Base-by-base conservation (phyloP, 2,888 invertebrate species). In the Rugalucina vietnamica region DNA sequence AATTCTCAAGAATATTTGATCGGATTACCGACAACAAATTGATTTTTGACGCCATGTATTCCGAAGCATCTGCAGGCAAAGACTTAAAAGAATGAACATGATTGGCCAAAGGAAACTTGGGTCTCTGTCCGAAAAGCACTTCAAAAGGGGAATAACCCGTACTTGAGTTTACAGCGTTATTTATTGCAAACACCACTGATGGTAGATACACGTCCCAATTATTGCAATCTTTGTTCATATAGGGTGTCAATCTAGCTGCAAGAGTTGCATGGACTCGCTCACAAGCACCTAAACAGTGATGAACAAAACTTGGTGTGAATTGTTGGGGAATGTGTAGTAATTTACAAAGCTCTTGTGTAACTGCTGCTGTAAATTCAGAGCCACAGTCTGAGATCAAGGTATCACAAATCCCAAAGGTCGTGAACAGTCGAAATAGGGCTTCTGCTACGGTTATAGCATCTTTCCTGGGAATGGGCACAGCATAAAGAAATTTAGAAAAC, bases 111-210 rank as follows among this genome's bases (percentile, higher is more conserved):
- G 85, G 86, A 76, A 85, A 86, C 65, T 80, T 81, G 14, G 81
- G 82, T 24, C 88, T 50, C 21, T 75, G 71, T 2, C 69, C 83
- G 74, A 74, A 84, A 36, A 85, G 2, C 1, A 88, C 78, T 49
- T 88, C 85, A 84, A 81, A 85, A 24, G 86, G 86, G n/a, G 86
- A 83, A 34, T 73, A 86, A 18, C 83, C 85, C 49, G 49, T 21
- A 73, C 76, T 36, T 18, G 85, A 4, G 60, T 87, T 75, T 5
- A 79, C 85, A 39, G 81, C n/a, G 39, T 77, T 76, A 57, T 88
- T 88, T 57, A 85, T 85, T n/a, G 85, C 74, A 71, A 88, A 85
- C 3, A 84, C 76, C 27, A 85, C 82, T 54, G 70, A 57, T 43
- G 27, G 70, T 0, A 83, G 32, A 71, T 78, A 65, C 21, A 60